phyloP scores from a whole-genome alignment of 2,888 invertebrate genomes.

The Metopia argyrocephala region DNA sequence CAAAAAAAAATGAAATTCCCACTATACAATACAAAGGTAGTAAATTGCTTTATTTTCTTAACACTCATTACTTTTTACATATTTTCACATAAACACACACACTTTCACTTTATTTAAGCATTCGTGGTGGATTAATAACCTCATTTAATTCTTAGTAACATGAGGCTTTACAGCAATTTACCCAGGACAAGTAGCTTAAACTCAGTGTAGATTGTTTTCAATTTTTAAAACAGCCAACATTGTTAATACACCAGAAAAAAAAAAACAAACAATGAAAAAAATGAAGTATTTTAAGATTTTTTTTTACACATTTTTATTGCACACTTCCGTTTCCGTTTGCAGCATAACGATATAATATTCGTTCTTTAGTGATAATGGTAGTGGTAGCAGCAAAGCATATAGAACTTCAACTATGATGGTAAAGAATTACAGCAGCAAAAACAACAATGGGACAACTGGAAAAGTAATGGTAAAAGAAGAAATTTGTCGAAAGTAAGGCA shows the following conservation, averaged over 20 bases:
- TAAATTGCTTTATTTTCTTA: neutral
- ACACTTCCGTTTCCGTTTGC: constrained; percentile 62
- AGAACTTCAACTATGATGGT: neutral
- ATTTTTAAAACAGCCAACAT: constrained; percentile 28
- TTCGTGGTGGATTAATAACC: constrained; percentile 21
- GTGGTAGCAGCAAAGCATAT: neutral
- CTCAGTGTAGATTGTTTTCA: neutral
- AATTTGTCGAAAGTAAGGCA: neutral
- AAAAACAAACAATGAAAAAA: neutral
- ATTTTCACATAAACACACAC: neutral
- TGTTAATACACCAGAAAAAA: constrained; percentile 10
- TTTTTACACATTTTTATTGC: constrained; percentile 42
- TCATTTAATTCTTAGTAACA: constrained; percentile 24
- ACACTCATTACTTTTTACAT: neutral
- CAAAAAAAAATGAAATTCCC: neutral
- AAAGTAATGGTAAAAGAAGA: neutral
- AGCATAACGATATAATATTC: constrained; percentile 59
- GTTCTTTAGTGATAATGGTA: neutral
- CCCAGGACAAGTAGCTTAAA: neutral
- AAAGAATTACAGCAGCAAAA: constrained; percentile 45
- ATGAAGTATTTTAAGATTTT: constrained; percentile 25
- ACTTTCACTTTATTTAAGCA: neutral
- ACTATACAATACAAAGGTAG: neutral
- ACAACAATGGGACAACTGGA: neutral
- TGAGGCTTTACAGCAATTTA: neutral